Evolutionary conservation across 1,140 invertebrate species (phyloP).

Genomic region (Hetaerina americana): DNA sequence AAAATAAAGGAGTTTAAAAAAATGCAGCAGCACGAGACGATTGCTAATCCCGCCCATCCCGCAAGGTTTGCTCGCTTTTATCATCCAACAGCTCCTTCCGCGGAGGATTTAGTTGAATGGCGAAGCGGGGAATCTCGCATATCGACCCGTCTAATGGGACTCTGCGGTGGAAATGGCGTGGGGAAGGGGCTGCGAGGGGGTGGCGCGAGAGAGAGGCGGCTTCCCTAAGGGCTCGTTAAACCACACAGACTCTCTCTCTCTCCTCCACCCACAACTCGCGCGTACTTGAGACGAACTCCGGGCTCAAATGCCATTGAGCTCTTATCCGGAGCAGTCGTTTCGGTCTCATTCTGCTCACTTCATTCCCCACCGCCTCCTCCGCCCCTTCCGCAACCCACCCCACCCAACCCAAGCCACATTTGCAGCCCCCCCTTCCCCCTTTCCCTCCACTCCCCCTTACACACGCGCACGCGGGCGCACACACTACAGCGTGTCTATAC

Average conservation of each 20-base stretch:
- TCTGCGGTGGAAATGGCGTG: not conserved
- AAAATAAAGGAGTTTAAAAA: no score
- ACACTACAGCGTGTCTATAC: no score
- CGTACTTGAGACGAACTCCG: not conserved
- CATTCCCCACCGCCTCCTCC: not conserved
- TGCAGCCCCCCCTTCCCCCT: no score
- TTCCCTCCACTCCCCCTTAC: no score
- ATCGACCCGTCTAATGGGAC: not conserved
- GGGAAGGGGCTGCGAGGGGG: not conserved
- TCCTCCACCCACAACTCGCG: no score
- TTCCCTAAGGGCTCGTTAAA: not conserved
- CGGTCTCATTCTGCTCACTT: no score
- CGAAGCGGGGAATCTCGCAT: not conserved
- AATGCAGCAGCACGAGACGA: not conserved
- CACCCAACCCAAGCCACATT: no score
- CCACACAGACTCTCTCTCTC: not conserved
- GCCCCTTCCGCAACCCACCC: not conserved
- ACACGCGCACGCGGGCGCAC: no score
- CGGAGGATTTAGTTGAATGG: not conserved
- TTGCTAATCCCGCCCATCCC: not conserved
- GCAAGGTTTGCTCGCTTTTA: not conserved
- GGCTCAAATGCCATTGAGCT: no score
- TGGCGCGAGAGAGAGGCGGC: not conserved
- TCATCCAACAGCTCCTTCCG: not conserved
- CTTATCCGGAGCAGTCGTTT: no score